phyloP scores from a whole-genome alignment of 2,797 vertebrate species.

The Bovichtus diacanthus region DNA sequence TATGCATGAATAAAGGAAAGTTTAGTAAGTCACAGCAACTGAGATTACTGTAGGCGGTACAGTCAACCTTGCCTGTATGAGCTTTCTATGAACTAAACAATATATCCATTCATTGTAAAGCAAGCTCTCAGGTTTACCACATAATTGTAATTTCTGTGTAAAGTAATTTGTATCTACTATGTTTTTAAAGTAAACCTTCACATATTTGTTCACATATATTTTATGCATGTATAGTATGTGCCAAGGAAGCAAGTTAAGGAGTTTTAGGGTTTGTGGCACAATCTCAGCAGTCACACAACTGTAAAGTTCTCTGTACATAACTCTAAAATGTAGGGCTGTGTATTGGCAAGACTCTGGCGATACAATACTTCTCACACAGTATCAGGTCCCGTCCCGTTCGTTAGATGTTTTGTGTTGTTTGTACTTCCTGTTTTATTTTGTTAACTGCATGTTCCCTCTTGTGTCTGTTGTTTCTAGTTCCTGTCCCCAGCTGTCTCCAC shows the following conservation, averaged over 20 bases:
- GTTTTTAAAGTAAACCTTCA: background rate
- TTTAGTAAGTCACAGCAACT: constrained; percentile 15
- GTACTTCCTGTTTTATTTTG: too few relatives aligned
- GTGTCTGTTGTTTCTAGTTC: too few relatives aligned
- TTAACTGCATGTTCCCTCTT: too few relatives aligned
- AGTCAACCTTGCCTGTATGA: background rate
- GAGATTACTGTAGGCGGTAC: background rate
- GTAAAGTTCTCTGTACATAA: background rate
- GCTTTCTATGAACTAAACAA: background rate
- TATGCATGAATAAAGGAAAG: background rate
- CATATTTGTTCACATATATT: background rate
- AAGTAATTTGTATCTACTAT: background rate
- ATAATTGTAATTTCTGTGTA: background rate
- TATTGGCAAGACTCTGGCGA: too few relatives aligned
- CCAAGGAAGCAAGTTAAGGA: background rate
- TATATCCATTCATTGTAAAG: background rate
- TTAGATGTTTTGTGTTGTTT: too few relatives aligned
- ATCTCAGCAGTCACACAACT: background rate
- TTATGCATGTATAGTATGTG: background rate
- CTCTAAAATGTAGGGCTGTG: too few relatives aligned
- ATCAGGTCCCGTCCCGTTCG: too few relatives aligned
- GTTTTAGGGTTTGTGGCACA: background rate
- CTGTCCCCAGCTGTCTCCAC: too few relatives aligned
- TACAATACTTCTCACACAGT: too few relatives aligned
- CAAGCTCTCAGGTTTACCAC: background rate